These are phyloP conservation scores for Sepioteuthis lessoniana DNA, from an alignment of 2,888 invertebrate species.

Conservation along the genomic window DNA sequence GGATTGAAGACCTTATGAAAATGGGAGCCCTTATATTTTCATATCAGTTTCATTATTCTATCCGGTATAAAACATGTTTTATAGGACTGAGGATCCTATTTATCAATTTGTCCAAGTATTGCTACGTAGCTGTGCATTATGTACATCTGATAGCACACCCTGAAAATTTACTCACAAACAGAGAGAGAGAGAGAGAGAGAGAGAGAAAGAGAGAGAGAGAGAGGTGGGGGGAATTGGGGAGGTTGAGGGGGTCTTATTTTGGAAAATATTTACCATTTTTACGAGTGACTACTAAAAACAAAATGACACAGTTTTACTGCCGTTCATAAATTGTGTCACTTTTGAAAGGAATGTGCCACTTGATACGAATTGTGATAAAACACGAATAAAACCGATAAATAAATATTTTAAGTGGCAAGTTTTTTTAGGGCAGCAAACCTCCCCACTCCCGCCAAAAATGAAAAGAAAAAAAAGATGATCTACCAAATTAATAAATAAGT, in stretches of 20 bases:
- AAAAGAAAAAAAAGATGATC: background rate
- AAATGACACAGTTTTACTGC: background rate
- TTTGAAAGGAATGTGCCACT: background rate
- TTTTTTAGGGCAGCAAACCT: background rate
- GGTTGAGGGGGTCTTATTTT: background rate
- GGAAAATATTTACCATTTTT: background rate
- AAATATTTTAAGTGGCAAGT: background rate
- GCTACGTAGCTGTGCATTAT: too few species aligned
- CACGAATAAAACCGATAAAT: background rate
- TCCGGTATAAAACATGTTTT: too few species aligned
- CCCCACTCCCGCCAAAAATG: too few species aligned
- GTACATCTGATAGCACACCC: too few species aligned
- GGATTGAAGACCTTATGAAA: too few species aligned
- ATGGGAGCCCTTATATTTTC: too few species aligned
- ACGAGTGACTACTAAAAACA: background rate
- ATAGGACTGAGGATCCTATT: too few species aligned
- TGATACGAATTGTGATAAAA: background rate
- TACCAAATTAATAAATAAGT: background rate
- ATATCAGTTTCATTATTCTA: too few species aligned
- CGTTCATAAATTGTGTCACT: background rate
- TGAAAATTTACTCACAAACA: too few species aligned
- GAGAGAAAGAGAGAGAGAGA: background rate
- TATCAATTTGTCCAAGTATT: too few species aligned
- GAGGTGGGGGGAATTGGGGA: too few species aligned
- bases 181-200: background rate